Base-by-base conservation (phyloP, 2,797 vertebrate species). In the Coregonus suidteri region DNA sequence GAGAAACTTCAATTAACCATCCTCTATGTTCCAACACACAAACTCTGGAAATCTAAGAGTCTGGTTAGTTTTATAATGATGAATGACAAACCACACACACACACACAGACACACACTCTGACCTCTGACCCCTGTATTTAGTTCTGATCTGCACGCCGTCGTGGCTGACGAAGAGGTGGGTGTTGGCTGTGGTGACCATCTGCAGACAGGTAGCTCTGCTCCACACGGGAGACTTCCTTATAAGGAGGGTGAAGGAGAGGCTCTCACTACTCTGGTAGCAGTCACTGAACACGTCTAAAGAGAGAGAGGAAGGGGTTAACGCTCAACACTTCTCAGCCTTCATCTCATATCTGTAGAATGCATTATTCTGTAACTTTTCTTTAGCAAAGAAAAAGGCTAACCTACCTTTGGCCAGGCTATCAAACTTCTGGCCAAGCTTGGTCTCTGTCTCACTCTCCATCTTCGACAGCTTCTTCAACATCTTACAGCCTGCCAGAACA, bases 151-250 rank as follows among this genome's bases (percentile, higher is more conserved):
- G 96, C 5, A 96, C 94, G 0, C 95, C 96, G 2, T 96, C 95
- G n/a, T 97, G 96, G 74, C 95, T 95, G 82, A 97, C 96, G 90
- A 96, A 97, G 37, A 91, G 89, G 0, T 95, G 94, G 11, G 95
- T 94, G 0, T 96, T 95, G 0, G 95, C 95, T 0, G 89, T 87
- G 0, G 89, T 95, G 77, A 96, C 96, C 66, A 97, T 93, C 86
- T 96, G 95, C 37, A 96, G 91, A 73, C 31, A 34, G 3, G 31
- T 34, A 3, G 25, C 25, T 25, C 25, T 25, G 25, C 25, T 25
- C 25, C 25, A 25, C 25, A 25, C 25, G 25, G 25, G 25, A 25
- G 92, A 93, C 79, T 86, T 89, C 76, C 89, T 91, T 11, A 97
- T 94, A 0, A 97, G 94, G 18, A 97, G 92, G 3, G 88, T 93